A percentile compares a stretch with the other conserved stretches of the same genome.
Conservation (phyloP, 2,888 invertebrate genomes). For the Galerucella nymphaeae region DNA sequence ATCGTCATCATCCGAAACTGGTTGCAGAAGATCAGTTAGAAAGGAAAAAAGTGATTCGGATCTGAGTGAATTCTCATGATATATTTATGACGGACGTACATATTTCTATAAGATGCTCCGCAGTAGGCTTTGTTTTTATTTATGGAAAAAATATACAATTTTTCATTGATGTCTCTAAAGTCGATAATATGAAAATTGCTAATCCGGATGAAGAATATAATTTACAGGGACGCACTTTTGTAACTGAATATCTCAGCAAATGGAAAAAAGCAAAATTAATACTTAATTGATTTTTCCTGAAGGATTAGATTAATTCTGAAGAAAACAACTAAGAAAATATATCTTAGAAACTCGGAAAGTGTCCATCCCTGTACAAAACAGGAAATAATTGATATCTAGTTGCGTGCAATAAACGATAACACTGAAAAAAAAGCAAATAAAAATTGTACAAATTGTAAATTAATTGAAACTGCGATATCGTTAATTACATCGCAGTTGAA, state of each 20-base stretch:
- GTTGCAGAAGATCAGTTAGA: slow-evolving; percentile 13
- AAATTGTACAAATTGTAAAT: slow-evolving; percentile 1
- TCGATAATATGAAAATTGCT: background rate
- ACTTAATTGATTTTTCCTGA: no score
- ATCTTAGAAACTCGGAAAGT: no score
- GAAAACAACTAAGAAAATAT: no score
- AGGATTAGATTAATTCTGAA: no score
- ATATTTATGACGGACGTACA: slow-evolving; percentile 12
- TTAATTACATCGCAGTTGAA: slow-evolving; percentile 2
- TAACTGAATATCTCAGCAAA: no score
- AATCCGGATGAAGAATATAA: no score
- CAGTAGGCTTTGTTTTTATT: slow-evolving; percentile 6
- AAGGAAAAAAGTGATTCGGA: background rate
- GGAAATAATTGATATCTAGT: background rate
- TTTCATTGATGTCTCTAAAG: slow-evolving; percentile 1
- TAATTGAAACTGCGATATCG: background rate
- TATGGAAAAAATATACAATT: background rate
- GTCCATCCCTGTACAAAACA: background rate
- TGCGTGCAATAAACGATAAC: background rate
- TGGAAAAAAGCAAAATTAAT: no score
- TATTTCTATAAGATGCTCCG: slow-evolving; percentile 4
- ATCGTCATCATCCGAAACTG: background rate
- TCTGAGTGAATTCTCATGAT: slow-evolving; percentile 13
- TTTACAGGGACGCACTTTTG: background rate
- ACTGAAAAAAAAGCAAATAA: background rate